Base-by-base conservation (phyloP, 2,113 vertebrate genomes). In the Cranoglanis bouderius region DNA sequence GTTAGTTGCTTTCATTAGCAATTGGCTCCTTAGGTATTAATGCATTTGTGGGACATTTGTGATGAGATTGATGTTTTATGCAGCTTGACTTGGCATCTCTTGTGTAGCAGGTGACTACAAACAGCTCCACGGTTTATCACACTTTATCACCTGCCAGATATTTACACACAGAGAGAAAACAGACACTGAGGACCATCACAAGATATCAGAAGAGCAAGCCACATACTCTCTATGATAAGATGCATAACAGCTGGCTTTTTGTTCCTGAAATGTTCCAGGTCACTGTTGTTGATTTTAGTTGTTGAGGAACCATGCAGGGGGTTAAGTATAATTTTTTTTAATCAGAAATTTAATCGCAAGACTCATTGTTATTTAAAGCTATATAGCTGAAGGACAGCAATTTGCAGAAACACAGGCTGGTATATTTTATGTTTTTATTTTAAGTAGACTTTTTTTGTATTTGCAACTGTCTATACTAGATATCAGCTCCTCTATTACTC, bases 121-220 rank as follows among this genome's bases (percentile, higher is more conserved):
- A 82, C 51, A 65, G 57, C 63, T 59, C 65, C 59, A 43, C n/a
- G 67, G 70, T 53, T 67, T 59, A 29, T 38, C n/a, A 35, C 12
- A 35, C 57, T 84, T 51, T 55, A 46, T 85, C 84, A 82, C 74
- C 80, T 77, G 65, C 32, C 43, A 18, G n/a, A 51, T 70, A 57
- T 74, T 78, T 87, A 57, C 78, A 82, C 38, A 86, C 86, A 59
- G 49, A 86, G 53, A 72, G 81, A 65, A 74, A 35, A 19, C 35
- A 55, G 13, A 61, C 74, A 89, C 38, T 43, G 77, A 21, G 46
- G 67, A 72, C 18, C 12, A 21, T 55, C 88, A 38, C 80, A 57
- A 53, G 77, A 86, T 75, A n/a, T n/a, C n/a, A n/a, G n/a, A 86
- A 51, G 24, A 85, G 32, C 63, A 40, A 13, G 6, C 4, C 3